A percentile compares a stretch with the other conserved stretches of the same genome.
phyloP scores from a whole-genome alignment of 2,113 vertebrate genomes.

The Rhadina sibilatrix region DNA sequence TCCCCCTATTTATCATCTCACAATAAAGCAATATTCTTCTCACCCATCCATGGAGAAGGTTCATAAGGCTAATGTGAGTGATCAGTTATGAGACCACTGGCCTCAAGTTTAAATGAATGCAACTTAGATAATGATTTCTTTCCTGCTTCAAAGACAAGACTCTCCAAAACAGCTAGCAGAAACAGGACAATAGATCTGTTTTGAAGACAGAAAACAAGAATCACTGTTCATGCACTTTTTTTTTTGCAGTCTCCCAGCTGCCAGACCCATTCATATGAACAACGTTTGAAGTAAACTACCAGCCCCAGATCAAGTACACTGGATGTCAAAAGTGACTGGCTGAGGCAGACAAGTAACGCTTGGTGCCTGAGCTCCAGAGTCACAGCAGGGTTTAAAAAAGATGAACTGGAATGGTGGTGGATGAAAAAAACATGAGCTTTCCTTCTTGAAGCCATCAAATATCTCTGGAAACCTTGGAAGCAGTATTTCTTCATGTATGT shows the following conservation, averaged over 20 bases:
- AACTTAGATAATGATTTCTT: conserved; percentile 38
- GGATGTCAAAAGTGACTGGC: conserved; percentile 56
- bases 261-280: conserved; percentile 54
- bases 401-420: not conserved
- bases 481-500: not conserved
- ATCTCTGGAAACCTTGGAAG: not conserved
- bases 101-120: conserved; percentile 10
- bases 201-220: conserved; percentile 63
- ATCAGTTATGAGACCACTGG: conserved; percentile 18
- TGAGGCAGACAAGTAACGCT: conserved; percentile 36
- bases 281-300: conserved; percentile 65
- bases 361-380: conserved; percentile 45
- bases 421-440: conserved; percentile 56
- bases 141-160: conserved; percentile 49
- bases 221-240: conserved; percentile 58
- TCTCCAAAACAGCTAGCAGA: conserved; percentile 58
- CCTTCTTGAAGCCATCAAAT: conserved; percentile 13
- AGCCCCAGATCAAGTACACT: conserved; percentile 61
- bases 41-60: not conserved
- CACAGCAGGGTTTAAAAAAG: conserved; percentile 29
- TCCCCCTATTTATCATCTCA: not conserved
- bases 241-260: conserved; percentile 48
- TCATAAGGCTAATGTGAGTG: conserved; percentile 30
- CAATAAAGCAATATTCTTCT: not conserved
- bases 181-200: conserved; percentile 51